Percentiles rank a stretch among this genome's conserved stretches.
Evolutionary conservation across 2,113 vertebrate species (phyloP).

Genomic region (Osmerus eperlanus): DNA sequence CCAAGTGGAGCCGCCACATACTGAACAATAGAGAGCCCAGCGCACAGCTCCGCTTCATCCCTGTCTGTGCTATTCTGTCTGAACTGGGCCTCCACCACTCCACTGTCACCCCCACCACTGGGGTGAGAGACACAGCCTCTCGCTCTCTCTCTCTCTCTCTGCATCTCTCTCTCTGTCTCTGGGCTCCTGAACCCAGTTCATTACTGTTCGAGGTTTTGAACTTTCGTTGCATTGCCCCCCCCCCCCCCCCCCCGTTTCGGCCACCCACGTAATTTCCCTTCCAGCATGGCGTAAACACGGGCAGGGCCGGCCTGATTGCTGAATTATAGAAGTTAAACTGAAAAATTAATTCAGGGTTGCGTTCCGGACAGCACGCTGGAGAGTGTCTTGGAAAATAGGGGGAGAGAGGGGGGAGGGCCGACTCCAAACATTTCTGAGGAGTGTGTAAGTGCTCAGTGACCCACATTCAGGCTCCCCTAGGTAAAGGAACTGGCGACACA

Average conservation of each 20-base stretch:
- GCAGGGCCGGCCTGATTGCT: constrained; percentile 34
- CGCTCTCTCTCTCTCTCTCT: neutral
- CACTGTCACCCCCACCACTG: neutral
- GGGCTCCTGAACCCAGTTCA: too few species aligned
- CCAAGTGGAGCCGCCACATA: constrained; percentile 51
- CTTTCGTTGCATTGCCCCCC: neutral
- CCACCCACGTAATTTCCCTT: neutral
- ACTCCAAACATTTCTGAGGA: constrained; percentile 45
- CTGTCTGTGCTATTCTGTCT: constrained; percentile 16
- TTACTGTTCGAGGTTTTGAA: neutral
- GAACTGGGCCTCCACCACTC: neutral
- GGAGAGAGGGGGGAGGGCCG: neutral
- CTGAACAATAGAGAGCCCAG: constrained; percentile 53
- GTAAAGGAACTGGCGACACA: constrained; percentile 43
- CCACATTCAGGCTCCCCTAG: constrained; percentile 53
- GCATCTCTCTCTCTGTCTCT: neutral
- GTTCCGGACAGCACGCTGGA: constrained; percentile 39
- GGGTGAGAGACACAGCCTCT: neutral
- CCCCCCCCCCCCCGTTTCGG: neutral
- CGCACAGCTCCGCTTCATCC: constrained; percentile 48
- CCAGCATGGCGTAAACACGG: too few species aligned
- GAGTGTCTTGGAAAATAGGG: constrained; percentile 27
- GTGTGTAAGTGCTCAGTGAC: constrained; percentile 59
- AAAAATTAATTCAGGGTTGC: constrained; percentile 52
- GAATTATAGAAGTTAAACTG: constrained; percentile 56